phyloP scores from a whole-genome alignment of 2,888 invertebrate species.

The Diarsia mendica region DNA sequence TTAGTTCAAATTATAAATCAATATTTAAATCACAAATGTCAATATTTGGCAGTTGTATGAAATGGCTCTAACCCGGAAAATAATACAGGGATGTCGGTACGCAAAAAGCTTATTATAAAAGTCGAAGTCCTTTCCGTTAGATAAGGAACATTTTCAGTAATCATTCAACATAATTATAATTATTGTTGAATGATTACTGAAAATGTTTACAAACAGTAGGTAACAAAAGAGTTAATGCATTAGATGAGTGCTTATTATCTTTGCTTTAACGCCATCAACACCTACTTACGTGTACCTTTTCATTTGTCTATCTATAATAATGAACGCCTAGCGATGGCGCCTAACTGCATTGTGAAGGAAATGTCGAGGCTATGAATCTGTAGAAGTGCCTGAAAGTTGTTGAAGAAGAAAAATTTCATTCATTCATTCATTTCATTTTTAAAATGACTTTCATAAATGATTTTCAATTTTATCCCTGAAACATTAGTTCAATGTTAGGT shows the following conservation, averaged over 20 bases:
- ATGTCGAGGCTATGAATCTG: neutral
- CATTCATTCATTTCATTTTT: too few relatives aligned
- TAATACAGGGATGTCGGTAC: neutral
- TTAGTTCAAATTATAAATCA: neutral
- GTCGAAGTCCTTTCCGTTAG: neutral
- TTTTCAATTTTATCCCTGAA: too few relatives aligned
- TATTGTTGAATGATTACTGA: too few relatives aligned
- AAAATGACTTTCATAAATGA: too few relatives aligned
- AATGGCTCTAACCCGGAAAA: neutral
- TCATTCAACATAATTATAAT: too few relatives aligned
- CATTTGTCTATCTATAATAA: slow-evolving; percentile 4
- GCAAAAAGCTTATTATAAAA: neutral
- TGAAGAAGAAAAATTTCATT: too few relatives aligned
- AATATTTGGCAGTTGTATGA: neutral
- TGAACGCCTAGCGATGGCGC: slow-evolving; percentile 29
- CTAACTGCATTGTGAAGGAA: slow-evolving; percentile 41
- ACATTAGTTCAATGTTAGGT: too few relatives aligned
- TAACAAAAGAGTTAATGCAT: neutral
- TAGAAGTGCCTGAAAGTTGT: slow-evolving; percentile 25
- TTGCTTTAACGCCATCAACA: neutral
- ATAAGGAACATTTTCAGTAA: neutral
- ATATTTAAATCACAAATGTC: neutral
- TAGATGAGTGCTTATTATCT: neutral
- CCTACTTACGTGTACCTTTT: neutral
- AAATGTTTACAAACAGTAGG: neutral